These are phyloP conservation scores for Neolamprologus multifasciatus DNA, from an alignment of 2,797 vertebrate genomes.

Conservation along the genomic window DNA sequence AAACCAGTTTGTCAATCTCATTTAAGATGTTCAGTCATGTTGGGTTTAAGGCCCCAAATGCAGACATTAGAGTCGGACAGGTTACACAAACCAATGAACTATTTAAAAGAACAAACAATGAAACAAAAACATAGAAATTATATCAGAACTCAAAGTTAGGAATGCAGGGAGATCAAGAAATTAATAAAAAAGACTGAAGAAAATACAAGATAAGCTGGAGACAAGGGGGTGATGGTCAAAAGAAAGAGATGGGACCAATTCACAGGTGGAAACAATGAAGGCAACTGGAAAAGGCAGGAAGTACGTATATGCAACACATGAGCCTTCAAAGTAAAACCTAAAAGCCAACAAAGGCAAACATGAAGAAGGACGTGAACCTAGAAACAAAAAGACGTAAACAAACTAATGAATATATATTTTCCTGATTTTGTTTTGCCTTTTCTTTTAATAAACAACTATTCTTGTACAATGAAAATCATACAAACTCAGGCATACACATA, in stretches of 20 bases:
- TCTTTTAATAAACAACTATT: neutral
- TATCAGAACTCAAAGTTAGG: neutral
- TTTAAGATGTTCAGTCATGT: neutral
- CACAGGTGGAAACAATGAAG: neutral
- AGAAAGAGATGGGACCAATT: neutral
- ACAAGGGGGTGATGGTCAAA: neutral
- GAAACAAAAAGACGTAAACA: neutral
- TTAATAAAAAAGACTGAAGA: neutral
- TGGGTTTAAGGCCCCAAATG: neutral
- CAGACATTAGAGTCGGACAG: neutral
- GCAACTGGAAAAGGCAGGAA: neutral
- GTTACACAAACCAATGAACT: neutral
- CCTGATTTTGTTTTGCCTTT: neutral
- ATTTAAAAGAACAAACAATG: neutral
- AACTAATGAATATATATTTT: neutral
- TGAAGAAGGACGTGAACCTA: neutral
- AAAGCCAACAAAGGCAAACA: neutral
- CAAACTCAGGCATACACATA: neutral
- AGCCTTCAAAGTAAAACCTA: neutral
- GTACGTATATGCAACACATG: accelerated
- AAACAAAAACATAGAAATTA: neutral
- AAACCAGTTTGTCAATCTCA: neutral
- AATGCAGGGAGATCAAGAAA: neutral
- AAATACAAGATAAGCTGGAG: neutral
- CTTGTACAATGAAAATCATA: neutral